Conservation (phyloP, 2,888 invertebrate species). For the Rhagophthalmus giganteus region DNA sequence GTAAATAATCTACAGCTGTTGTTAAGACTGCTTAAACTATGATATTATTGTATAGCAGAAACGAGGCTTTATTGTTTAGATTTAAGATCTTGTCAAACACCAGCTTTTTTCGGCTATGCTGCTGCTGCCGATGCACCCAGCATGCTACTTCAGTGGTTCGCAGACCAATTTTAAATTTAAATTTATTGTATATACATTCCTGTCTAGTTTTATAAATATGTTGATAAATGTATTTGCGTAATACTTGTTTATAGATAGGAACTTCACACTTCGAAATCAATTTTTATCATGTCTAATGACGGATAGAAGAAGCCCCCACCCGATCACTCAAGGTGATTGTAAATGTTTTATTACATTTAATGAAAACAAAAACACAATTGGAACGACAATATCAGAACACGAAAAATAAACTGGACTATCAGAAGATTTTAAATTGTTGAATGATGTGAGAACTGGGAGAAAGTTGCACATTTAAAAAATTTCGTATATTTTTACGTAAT, state of each 20-base stretch:
- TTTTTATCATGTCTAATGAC: constrained; percentile 7
- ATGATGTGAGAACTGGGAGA: constrained; percentile 18
- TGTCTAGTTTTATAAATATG: constrained; percentile 29
- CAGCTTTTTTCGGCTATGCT: constrained; percentile 41
- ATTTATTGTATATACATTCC: constrained; percentile 26
- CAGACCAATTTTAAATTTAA: constrained; percentile 36
- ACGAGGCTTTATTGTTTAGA: constrained; percentile 29
- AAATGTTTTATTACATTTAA: constrained; percentile 14
- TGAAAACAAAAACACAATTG: too few relatives aligned
- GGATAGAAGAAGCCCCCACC: too few relatives aligned
- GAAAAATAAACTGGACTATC: constrained; percentile 24
- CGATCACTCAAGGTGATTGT: constrained; percentile 12
- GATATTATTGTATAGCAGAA: constrained; percentile 38
- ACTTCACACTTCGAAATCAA: constrained; percentile 11
- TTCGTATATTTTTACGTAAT: constrained; percentile 30
- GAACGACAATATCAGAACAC: constrained; percentile 29
- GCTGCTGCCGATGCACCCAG: constrained; percentile 36
- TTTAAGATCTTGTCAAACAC: constrained; percentile 36
- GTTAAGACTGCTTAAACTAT: constrained; percentile 44
- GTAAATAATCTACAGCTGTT: constrained; percentile 42
- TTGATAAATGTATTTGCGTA: constrained; percentile 23
- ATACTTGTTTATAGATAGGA: constrained; percentile 20
- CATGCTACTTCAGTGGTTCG: constrained; percentile 37
- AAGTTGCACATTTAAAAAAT: constrained; percentile 27
- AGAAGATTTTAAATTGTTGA: constrained; percentile 23